Evolutionary conservation across 2,113 vertebrate species (phyloP).

Genomic region (Nicator chloris): DNA sequence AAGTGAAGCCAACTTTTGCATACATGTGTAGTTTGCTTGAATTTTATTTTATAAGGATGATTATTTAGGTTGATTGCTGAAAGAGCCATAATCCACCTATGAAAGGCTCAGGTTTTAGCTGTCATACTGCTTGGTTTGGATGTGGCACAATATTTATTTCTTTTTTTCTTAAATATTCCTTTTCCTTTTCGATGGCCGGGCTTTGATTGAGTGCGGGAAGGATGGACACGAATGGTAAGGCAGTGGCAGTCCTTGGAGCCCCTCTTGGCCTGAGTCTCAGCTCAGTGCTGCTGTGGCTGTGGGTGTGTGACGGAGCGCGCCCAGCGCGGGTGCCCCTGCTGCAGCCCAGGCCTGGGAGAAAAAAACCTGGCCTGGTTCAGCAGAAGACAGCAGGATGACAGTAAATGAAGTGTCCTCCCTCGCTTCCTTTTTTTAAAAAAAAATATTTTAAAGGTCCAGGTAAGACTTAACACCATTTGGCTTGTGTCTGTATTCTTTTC

Average conservation of each 20-base stretch:
- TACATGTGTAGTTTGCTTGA: background rate
- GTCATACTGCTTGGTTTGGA: background rate
- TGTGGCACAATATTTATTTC: background rate
- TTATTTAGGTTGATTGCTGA: background rate
- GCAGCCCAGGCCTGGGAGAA: background rate
- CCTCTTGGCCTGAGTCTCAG: too few relatives aligned
- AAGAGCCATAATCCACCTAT: background rate
- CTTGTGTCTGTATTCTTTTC: background rate
- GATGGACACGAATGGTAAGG: too few relatives aligned
- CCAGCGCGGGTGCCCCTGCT: too few relatives aligned
- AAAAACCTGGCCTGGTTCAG: rapidly evolving
- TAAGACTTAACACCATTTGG: background rate
- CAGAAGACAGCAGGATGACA: background rate
- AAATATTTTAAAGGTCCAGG: background rate
- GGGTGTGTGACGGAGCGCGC: too few relatives aligned
- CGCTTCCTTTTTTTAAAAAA: background rate
- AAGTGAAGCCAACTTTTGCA: background rate
- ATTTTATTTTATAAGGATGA: background rate
- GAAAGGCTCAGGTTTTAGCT: background rate
- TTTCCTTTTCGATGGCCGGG: background rate
- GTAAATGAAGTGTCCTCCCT: background rate
- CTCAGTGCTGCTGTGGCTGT: background rate
- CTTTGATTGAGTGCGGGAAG: background rate
- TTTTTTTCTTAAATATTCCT: background rate
- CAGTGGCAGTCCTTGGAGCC: background rate